Evolutionary conservation across 2,797 vertebrate species (phyloP).

Genomic region (Podargus strigoides): DNA sequence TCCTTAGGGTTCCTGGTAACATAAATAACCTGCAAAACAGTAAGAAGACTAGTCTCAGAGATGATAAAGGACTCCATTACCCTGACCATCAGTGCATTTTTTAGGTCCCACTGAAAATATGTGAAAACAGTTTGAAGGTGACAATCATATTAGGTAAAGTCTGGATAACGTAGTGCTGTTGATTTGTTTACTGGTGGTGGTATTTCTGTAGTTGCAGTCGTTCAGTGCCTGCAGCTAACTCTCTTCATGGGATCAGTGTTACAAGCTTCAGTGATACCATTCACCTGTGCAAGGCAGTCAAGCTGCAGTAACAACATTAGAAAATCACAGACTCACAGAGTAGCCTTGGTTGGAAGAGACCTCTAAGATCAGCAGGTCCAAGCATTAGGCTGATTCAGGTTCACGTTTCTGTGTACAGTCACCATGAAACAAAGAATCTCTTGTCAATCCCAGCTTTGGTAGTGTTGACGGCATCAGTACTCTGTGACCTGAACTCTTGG

Average conservation of each 20-base stretch:
- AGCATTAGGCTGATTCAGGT: background rate
- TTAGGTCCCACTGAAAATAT: background rate
- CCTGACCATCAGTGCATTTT: background rate
- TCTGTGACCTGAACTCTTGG: background rate
- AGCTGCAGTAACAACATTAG: background rate
- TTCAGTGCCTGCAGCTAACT: background rate
- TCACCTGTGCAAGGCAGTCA: background rate
- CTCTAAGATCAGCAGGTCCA: too few species aligned
- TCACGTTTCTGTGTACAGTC: background rate
- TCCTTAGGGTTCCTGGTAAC: slow-evolving; percentile 52
- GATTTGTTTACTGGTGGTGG: background rate
- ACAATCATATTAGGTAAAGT: background rate
- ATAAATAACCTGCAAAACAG: slow-evolving; percentile 27
- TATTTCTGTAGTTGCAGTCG: background rate
- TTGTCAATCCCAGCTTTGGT: background rate
- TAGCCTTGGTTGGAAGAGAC: too few species aligned
- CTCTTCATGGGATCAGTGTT: background rate
- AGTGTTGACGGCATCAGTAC: background rate
- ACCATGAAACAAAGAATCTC: background rate
- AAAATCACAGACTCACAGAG: too few species aligned
- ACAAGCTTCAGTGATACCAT: background rate
- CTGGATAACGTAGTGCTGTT: background rate
- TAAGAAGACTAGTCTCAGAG: background rate
- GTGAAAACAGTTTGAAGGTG: background rate
- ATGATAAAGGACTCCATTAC: background rate